phyloP scores from a whole-genome alignment of 1,140 invertebrate genomes.

The Bombus balteatus region DNA sequence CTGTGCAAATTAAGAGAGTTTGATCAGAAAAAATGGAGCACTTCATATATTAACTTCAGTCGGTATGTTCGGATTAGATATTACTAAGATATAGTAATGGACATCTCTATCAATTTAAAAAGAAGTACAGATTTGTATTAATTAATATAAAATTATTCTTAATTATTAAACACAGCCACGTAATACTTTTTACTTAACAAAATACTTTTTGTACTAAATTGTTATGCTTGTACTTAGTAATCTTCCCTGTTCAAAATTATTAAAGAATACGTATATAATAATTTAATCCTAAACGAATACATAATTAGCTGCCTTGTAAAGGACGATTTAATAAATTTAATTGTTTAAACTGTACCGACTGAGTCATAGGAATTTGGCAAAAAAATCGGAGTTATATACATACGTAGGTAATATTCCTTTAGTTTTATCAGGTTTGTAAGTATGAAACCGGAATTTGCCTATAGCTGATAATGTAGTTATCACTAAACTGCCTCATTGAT shows the following conservation, averaged over 20 bases:
- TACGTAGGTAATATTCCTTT: background rate
- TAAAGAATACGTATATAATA: background rate
- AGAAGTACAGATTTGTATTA: background rate
- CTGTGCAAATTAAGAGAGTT: background rate
- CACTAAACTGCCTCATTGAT: too few relatives aligned
- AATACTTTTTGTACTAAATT: constrained; percentile 16
- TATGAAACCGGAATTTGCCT: too few relatives aligned
- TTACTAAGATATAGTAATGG: background rate
- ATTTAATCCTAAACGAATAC: constrained; percentile 4
- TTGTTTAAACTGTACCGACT: background rate
- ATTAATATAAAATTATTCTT: constrained; percentile 50
- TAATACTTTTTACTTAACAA: constrained; percentile 54
- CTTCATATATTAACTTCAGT: background rate
- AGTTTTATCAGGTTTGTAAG: background rate
- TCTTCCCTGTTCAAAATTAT: constrained; percentile 5
- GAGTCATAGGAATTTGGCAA: background rate
- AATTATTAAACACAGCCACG: constrained; percentile 64
- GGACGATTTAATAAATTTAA: constrained; percentile 40
- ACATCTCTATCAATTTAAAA: constrained; percentile 1
- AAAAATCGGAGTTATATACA: background rate
- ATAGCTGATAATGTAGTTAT: too few relatives aligned
- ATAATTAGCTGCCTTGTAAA: constrained; percentile 39
- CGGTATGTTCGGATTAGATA: constrained; percentile 1
- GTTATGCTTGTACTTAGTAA: background rate
- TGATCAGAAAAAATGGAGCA: background rate